A percentile compares a stretch with the other conserved stretches of the same genome.
These are phyloP conservation scores for Struthio camelus DNA, from an alignment of 2,113 vertebrate species.

Conservation along the genomic window DNA sequence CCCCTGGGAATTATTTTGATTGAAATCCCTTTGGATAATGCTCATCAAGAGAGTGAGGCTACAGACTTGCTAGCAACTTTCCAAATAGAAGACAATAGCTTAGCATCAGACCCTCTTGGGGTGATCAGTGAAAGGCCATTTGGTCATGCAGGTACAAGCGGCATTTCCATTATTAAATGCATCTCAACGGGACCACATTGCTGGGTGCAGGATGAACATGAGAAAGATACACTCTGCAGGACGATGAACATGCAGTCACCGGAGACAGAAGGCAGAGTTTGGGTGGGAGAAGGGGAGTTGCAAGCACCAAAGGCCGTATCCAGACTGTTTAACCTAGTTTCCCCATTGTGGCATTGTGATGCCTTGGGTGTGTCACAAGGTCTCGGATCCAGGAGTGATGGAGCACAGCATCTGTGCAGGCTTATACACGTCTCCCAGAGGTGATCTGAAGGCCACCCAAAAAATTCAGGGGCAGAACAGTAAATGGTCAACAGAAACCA, in stretches of 20 bases:
- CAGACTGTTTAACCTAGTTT: too few relatives aligned
- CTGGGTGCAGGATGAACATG: background rate
- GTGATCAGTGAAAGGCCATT: background rate
- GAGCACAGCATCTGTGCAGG: too few relatives aligned
- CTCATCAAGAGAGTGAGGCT: background rate
- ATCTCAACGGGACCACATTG: rapidly evolving
- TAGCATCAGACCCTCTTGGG: background rate
- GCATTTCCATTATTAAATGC: background rate
- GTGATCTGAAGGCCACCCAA: too few relatives aligned
- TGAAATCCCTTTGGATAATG: conserved; percentile 25
- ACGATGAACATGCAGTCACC: rapidly evolving
- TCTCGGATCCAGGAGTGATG: too few relatives aligned
- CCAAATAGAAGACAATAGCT: background rate
- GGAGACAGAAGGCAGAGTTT: too few relatives aligned
- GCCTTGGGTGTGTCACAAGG: too few relatives aligned
- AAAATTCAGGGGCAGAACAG: too few relatives aligned
- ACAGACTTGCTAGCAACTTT: background rate
- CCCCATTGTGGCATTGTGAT: too few relatives aligned
- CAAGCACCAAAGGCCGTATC: too few relatives aligned
- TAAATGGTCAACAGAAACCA: too few relatives aligned
- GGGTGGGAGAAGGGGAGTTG: too few relatives aligned
- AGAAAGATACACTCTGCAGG: rapidly evolving
- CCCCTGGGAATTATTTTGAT: conserved; percentile 32
- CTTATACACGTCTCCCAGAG: too few relatives aligned
- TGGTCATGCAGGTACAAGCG: background rate